Percentiles rank a stretch among this genome's conserved stretches.
phyloP scores from a whole-genome alignment of 2,888 invertebrate genomes.

The Lithophane semibrunnea region DNA sequence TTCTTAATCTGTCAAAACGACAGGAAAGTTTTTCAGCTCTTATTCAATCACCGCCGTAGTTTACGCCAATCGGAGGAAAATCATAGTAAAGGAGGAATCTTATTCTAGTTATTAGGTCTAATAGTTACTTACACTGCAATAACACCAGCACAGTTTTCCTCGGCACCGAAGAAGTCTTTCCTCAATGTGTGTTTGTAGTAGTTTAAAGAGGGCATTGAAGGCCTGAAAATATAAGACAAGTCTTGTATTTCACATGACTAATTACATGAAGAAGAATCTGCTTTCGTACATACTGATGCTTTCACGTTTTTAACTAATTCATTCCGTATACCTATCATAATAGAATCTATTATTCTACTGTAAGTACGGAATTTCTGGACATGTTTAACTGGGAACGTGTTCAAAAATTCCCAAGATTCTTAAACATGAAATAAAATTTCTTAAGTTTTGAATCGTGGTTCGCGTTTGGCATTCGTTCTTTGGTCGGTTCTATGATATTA shows the following conservation, averaged over 20 bases:
- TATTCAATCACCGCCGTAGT: neutral
- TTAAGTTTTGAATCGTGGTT: neutral
- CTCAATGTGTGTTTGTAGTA: slow-evolving; percentile 93
- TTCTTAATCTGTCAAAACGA: too few species aligned
- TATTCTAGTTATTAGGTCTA: neutral
- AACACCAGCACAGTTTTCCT: slow-evolving; percentile 91
- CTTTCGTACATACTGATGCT: neutral
- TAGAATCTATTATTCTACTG: too few species aligned
- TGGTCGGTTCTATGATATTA: neutral
- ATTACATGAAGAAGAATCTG: neutral
- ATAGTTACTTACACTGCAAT: slow-evolving; percentile 92
- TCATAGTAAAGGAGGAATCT: neutral
- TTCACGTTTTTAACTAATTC: neutral
- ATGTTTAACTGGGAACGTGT: neutral
- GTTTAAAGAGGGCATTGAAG: slow-evolving; percentile 94
- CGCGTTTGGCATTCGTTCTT: neutral
- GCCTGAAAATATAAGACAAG: slow-evolving; percentile 81
- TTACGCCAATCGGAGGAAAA: neutral
- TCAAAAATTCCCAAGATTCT: neutral
- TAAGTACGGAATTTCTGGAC: neutral
- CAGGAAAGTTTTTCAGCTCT: too few species aligned
- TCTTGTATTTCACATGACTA: neutral
- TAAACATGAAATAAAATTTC: neutral
- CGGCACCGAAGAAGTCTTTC: slow-evolving; percentile 92
- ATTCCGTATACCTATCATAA: too few species aligned